Evolutionary conservation across 1,140 invertebrate genomes (phyloP), one percentile per base, ranked within the genome.

Genomic region (Forficula auricularia): DNA sequence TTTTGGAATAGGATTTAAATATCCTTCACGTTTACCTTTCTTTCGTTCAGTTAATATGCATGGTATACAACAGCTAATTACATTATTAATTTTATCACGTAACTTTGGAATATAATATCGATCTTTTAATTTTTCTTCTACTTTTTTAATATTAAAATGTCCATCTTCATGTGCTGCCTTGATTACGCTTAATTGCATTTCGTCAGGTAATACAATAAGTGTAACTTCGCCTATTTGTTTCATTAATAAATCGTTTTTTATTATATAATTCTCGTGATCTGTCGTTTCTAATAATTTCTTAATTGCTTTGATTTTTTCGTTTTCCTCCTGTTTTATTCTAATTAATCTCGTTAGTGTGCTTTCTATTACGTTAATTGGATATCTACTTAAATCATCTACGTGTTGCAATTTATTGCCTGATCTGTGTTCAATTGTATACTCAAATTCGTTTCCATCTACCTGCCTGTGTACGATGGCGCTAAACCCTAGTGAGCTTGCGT

Each of bases 341-440:
- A 3, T 40, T 30, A 8, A 32, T 10, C 22, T 50, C 46, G 33
- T 47, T 38, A 27, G 32, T 38, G 35, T 42, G 14, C 15, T 27
- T 30, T 39, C 15, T 46, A 44, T 12, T 6, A 27, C 10, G 4
- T 6, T 6, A 27, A 27, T 27, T 27, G 4, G 22, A 10, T 27
- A 6, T 27, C 50, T 38, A 19, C 48, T 53, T 9, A 52, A 38
- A 13, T 44, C 48, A 32, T 50, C 48, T 8, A 48, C 59, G 42
- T 60, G 57, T 6, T 46, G 18, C 39, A 59, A 43, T 36, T 45
- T 46, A 48, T 44, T 47, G 16, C 55, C 52, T 43, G 50, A 42
- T 46, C 60, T 52, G 50, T 66, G 61, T 20, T 52, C 47, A 9
- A 71, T 62, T 40, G 63, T 59, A 48, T 67, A 66, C 6, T 57